phyloP scores from a whole-genome alignment of 2,888 invertebrate species.

The Mythimna impura region DNA sequence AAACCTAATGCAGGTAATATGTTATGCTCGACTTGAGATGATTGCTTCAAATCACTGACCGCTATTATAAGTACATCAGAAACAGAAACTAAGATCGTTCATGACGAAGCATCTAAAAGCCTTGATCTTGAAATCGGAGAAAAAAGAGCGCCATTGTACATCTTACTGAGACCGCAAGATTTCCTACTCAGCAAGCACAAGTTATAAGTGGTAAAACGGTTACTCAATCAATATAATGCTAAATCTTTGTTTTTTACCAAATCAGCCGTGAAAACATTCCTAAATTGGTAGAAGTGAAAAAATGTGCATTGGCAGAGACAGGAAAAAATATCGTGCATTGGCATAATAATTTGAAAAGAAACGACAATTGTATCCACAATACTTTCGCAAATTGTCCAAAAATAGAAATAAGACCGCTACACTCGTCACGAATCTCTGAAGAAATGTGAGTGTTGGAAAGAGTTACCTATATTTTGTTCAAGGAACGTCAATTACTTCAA shows the following conservation, averaged over 20 bases:
- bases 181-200: slow-evolving; percentile 39
- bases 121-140: slow-evolving; percentile 67
- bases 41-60: slow-evolving; percentile 65
- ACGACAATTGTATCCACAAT: slow-evolving; percentile 31
- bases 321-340: slow-evolving; percentile 44
- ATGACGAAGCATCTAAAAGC: slow-evolving; percentile 49
- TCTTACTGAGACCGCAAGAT: slow-evolving; percentile 24
- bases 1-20: slow-evolving; percentile 49
- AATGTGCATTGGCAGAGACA: slow-evolving; percentile 13
- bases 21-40: slow-evolving; percentile 68
- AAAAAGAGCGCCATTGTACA: slow-evolving; percentile 46
- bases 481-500: slow-evolving; percentile 18
- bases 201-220: slow-evolving; percentile 23
- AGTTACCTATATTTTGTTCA: slow-evolving; percentile 24
- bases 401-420: slow-evolving; percentile 37
- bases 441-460: slow-evolving; percentile 34
- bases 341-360: slow-evolving; percentile 40
- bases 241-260: slow-evolving; percentile 31
- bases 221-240: slow-evolving; percentile 27
- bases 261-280: slow-evolving; percentile 11
- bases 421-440: slow-evolving; percentile 43
- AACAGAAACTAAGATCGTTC: slow-evolving; percentile 52
- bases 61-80: slow-evolving; percentile 74
- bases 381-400: slow-evolving; percentile 54
- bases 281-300: slow-evolving; percentile 12